A percentile compares a stretch with the other conserved stretches of the same genome.
These are phyloP conservation scores for Pycnonotus jocosus DNA, from an alignment of 2,113 vertebrate genomes.

Conservation along the genomic window DNA sequence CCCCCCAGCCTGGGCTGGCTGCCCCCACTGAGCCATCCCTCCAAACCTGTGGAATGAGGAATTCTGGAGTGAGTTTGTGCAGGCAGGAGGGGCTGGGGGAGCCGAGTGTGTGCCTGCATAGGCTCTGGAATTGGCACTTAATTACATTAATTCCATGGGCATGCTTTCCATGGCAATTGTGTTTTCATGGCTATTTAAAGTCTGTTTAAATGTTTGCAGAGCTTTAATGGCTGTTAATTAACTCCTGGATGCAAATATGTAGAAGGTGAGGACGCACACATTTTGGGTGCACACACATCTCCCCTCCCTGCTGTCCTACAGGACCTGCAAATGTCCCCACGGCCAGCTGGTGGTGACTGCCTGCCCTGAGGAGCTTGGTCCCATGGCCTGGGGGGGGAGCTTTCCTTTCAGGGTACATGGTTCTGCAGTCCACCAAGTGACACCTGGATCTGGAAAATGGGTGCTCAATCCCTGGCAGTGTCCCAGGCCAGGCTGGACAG, in stretches of 20 bases:
- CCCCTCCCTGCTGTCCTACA: not conserved
- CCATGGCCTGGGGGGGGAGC: not conserved
- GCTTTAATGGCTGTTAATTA: slow-evolving; percentile 65
- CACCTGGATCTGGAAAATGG: not conserved
- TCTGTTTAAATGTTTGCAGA: slow-evolving; percentile 67
- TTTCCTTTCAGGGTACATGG: not conserved
- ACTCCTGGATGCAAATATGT: slow-evolving; percentile 56
- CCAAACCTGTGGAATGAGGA: not conserved
- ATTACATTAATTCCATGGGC: slow-evolving; percentile 61
- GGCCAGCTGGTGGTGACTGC: not conserved
- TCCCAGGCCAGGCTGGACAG: fast-evolving
- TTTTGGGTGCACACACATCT: not conserved
- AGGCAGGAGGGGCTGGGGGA: not conserved
- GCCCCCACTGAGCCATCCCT: not conserved
- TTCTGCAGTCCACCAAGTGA: not conserved
- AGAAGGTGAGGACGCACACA: not conserved
- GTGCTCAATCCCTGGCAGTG: not conserved
- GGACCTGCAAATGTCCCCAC: not conserved
- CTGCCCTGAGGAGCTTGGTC: not conserved
- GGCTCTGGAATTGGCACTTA: slow-evolving; percentile 23
- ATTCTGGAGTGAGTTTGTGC: not conserved
- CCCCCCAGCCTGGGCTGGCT: not conserved
- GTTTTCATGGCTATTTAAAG: slow-evolving; percentile 65
- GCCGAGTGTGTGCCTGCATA: fast-evolving
- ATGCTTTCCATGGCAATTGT: slow-evolving; percentile 45